Conservation (phyloP, 2,888 invertebrate species). For the Pyrochroa serraticornis region DNA sequence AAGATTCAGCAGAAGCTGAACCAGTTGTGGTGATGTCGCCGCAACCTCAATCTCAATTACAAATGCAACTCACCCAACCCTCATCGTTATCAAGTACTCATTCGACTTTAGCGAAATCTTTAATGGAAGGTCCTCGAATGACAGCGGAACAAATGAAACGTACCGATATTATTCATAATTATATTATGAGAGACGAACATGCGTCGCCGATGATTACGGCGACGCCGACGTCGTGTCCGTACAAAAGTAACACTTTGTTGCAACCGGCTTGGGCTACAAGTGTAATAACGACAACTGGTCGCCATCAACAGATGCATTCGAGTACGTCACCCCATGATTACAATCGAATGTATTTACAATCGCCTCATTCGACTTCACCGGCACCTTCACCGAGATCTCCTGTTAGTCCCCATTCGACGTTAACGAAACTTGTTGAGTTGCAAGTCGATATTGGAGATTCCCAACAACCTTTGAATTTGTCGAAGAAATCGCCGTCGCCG, state of each 20-base stretch:
- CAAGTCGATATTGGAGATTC: slow-evolving; percentile 84
- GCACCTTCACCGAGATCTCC: slow-evolving; percentile 50
- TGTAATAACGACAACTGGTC: slow-evolving; percentile 68
- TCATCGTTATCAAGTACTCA: slow-evolving; percentile 83
- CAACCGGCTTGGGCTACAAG: slow-evolving; percentile 62
- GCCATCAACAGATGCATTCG: slow-evolving; percentile 44
- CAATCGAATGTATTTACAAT: slow-evolving; percentile 55
- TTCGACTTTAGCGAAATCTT: slow-evolving; percentile 85
- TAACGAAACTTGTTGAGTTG: slow-evolving; percentile 70
- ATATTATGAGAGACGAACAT: slow-evolving; percentile 81
- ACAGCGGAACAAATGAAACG: slow-evolving; percentile 91
- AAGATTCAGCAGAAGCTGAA: slow-evolving; percentile 81
- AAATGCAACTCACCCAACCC: slow-evolving; percentile 48
- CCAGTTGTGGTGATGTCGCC: slow-evolving; percentile 61
- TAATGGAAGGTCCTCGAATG: slow-evolving; percentile 94
- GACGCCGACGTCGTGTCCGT: slow-evolving; percentile 59
- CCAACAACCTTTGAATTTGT: slow-evolving; percentile 85
- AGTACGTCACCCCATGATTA: slow-evolving; percentile 54
- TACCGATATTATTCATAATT: slow-evolving; percentile 90
- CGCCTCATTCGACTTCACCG: slow-evolving; percentile 59
- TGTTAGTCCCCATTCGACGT: slow-evolving; percentile 57
- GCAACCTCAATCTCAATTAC: slow-evolving; percentile 49
- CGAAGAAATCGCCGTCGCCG: slow-evolving; percentile 82
- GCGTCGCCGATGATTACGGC: slow-evolving; percentile 62
- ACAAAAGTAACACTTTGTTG: slow-evolving; percentile 48